Conservation (phyloP, 2,797 vertebrate species). For the Muscicapa comitata region DNA sequence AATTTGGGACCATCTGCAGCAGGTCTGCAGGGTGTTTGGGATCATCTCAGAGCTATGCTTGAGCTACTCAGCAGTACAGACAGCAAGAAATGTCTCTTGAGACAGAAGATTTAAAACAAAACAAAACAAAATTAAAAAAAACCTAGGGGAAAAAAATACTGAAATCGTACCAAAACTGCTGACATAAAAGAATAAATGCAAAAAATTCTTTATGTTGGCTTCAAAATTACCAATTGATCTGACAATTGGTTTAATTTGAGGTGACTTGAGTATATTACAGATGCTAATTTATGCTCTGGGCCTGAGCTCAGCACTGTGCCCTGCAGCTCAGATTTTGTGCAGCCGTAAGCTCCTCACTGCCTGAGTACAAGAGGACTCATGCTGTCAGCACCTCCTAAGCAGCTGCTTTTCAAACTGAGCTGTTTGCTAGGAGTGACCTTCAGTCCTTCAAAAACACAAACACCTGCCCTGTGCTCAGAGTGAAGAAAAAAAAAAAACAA, state of each 20-base stretch:
- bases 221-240: neutral
- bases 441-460: neutral
- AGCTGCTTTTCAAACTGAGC: neutral
- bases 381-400: neutral
- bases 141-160: no score
- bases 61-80: neutral
- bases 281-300: neutral
- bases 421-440: neutral
- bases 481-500: neutral
- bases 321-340: neutral
- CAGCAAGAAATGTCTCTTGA: neutral
- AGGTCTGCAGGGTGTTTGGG: neutral
- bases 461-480: no score
- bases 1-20: neutral
- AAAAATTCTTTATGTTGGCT: neutral
- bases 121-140: neutral
- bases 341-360: neutral
- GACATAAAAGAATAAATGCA: neutral
- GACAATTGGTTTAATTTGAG: neutral
- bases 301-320: neutral
- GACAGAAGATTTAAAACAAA: no score
- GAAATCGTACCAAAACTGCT: neutral
- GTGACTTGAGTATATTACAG: neutral
- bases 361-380: neutral
- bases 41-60: neutral